phyloP scores from a whole-genome alignment of 1,140 invertebrate genomes.

The Diabrotica virgifera region DNA sequence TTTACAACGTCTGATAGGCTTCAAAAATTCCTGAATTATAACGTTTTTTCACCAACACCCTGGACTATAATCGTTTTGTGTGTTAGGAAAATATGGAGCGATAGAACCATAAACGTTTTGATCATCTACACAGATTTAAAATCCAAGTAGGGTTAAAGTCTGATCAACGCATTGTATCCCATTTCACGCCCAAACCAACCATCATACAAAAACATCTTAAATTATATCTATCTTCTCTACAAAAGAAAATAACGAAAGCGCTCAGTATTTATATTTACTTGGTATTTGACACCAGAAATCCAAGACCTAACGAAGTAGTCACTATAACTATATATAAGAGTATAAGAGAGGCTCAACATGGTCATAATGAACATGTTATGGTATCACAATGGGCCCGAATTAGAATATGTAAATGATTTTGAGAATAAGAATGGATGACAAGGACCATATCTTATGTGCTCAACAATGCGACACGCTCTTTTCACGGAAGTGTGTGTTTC shows the following conservation, averaged over 20 bases:
- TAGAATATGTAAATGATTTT: constrained; percentile 18
- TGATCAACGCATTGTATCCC: neutral
- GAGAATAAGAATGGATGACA: neutral
- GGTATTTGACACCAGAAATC: neutral
- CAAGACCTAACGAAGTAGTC: neutral
- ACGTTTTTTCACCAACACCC: too few relatives aligned
- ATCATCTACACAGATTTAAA: too few relatives aligned
- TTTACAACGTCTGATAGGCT: too few relatives aligned
- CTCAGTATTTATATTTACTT: neutral
- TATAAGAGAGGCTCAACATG: constrained; percentile 14
- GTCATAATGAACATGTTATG: constrained; percentile 22
- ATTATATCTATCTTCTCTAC: neutral
- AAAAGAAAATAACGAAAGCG: neutral
- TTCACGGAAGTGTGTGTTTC: constrained; percentile 1
- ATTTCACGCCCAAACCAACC: neutral
- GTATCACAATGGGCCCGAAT: constrained; percentile 14
- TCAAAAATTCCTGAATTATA: too few relatives aligned
- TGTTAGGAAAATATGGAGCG: too few relatives aligned
- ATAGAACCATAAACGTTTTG: too few relatives aligned
- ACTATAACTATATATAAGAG: constrained; percentile 7
- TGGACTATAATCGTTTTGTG: too few relatives aligned
- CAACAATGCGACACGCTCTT: constrained; percentile 12
- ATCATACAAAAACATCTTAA: neutral
- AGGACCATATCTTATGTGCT: neutral
- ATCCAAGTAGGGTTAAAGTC: neutral